Conservation (phyloP, 2,888 invertebrate genomes). For the Drosophila pegasa region DNA sequence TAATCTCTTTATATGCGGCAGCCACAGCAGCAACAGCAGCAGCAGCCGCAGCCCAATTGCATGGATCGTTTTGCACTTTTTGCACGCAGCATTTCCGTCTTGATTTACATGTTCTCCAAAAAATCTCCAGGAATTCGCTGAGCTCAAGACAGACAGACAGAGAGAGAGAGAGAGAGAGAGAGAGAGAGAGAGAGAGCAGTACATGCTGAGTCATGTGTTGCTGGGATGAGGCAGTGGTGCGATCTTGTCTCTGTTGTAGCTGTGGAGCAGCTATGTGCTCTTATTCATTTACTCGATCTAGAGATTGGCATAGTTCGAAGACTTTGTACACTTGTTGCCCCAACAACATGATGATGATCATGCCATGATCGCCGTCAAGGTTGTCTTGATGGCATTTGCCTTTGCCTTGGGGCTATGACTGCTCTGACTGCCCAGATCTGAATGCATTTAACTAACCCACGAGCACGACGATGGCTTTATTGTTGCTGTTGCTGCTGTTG, state of each 20-base stretch:
- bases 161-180: not conserved
- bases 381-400: conserved; percentile 68
- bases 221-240: not conserved
- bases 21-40: conserved; percentile 21
- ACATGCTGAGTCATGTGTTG: conserved; percentile 38
- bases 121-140: conserved; percentile 25
- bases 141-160: not conserved
- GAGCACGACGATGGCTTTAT: conserved; percentile 47
- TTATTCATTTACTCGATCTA: conserved; percentile 6
- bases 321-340: conserved; percentile 28
- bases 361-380: conserved; percentile 67
- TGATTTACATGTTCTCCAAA: conserved; percentile 61
- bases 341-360: conserved; percentile 28
- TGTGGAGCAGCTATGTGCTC: not conserved
- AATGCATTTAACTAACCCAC: conserved; percentile 65
- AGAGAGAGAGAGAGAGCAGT: not conserved
- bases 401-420: conserved; percentile 47
- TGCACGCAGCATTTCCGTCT: conserved; percentile 78
- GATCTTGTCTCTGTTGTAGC: not conserved
- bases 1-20: conserved; percentile 72
- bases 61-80: conserved; percentile 76
- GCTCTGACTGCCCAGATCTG: conserved; percentile 49
- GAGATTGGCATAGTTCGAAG: conserved; percentile 17
- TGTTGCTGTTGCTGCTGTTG: conserved; percentile 37
- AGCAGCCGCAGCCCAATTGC: conserved; percentile 63